phyloP scores from a whole-genome alignment of 1,140 invertebrate species.

The Drosophila littoralis region DNA sequence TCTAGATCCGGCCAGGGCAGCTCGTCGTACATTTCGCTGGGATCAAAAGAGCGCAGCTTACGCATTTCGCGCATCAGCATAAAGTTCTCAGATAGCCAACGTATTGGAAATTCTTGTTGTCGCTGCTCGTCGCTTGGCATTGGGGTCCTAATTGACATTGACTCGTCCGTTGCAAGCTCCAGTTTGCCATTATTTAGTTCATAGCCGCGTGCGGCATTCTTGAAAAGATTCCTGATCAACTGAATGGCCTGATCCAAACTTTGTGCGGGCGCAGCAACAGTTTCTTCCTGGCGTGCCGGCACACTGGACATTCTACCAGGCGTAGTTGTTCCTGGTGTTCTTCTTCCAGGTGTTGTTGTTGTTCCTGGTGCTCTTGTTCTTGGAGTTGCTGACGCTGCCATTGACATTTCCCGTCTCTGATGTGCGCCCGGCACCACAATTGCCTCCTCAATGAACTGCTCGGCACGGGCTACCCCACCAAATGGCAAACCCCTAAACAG shows the following conservation, averaged over 20 bases:
- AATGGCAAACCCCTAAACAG: neutral
- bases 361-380: neutral
- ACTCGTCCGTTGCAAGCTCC: neutral
- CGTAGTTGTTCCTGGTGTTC: neutral
- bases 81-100: conserved; percentile 14
- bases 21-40: neutral
- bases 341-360: neutral
- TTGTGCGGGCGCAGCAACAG: neutral
- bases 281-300: neutral
- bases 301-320: too few relatives aligned
- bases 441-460: neutral
- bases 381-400: neutral
- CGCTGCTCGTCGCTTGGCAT: neutral
- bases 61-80: conserved; percentile 28
- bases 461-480: neutral
- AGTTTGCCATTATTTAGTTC: neutral
- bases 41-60: too few relatives aligned
- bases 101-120: neutral
- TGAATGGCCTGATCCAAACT: neutral
- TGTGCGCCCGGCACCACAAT: neutral
- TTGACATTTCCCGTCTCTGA: neutral
- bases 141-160: neutral
- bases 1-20: neutral
- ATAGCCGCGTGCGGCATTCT: neutral
- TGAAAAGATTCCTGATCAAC: neutral